Conservation (phyloP, 2,888 invertebrate genomes). For the Nudaria mundana region DNA sequence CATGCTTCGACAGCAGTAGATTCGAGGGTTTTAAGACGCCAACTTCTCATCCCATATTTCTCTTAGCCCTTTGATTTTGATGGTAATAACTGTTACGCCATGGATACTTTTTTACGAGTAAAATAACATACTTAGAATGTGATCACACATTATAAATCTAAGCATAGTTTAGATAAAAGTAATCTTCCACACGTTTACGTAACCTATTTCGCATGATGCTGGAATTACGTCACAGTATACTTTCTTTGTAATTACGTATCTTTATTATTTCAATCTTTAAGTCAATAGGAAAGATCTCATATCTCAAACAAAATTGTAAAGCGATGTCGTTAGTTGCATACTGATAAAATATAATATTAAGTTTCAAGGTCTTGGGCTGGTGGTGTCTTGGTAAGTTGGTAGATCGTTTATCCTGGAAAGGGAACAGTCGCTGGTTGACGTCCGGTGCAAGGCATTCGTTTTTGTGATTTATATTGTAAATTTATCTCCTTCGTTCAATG, state of each 20-base stretch:
- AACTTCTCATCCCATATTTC: neutral
- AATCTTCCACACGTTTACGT: conserved; percentile 1
- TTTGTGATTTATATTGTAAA: too few relatives aligned
- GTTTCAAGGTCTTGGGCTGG: neutral
- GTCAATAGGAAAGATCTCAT: neutral
- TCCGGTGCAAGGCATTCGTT: too few relatives aligned
- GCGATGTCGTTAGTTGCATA: neutral
- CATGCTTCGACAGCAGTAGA: too few relatives aligned
- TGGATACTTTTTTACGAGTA: too few relatives aligned
- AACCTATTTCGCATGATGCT: neutral
- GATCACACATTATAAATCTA: neutral
- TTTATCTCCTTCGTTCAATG: too few relatives aligned
- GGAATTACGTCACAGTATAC: neutral
- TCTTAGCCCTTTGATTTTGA: too few relatives aligned
- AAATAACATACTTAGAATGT: neutral
- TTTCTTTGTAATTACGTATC: neutral
- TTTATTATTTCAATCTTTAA: too few relatives aligned
- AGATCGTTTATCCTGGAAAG: too few relatives aligned
- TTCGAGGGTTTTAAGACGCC: neutral
- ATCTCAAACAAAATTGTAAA: neutral
- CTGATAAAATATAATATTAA: neutral
- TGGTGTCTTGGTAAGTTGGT: too few relatives aligned
- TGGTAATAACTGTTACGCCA: too few relatives aligned
- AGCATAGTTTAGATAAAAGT: neutral
- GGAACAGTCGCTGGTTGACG: too few relatives aligned